These are phyloP conservation scores for Smittia sp. DNA, from an alignment of 2,888 invertebrate genomes.

Conservation along the genomic window DNA sequence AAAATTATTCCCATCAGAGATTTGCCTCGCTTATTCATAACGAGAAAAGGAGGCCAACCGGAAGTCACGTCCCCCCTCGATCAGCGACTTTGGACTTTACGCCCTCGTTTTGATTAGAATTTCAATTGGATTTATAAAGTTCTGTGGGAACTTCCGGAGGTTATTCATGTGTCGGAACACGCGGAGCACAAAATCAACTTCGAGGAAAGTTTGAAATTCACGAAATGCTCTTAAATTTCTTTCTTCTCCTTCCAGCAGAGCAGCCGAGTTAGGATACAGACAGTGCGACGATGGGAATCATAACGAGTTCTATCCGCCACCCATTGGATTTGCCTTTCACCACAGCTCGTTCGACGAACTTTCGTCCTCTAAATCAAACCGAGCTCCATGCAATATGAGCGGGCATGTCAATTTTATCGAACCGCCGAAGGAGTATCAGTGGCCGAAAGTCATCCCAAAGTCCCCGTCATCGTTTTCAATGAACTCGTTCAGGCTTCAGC, in stretches of 20 bases:
- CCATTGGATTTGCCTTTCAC: neutral
- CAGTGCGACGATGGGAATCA: neutral
- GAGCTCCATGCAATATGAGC: neutral
- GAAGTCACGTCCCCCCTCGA: no score
- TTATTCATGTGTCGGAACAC: no score
- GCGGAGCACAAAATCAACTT: neutral
- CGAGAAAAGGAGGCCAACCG: no score
- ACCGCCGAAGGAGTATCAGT: conserved; percentile 30
- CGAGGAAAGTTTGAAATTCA: neutral
- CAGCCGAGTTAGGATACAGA: no score
- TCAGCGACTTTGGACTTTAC: no score
- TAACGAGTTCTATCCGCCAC: neutral
- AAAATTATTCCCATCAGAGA: neutral
- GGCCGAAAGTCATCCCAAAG: conserved; percentile 38
- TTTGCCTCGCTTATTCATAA: neutral
- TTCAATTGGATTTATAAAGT: no score
- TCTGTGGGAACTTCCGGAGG: no score
- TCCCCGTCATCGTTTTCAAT: conserved; percentile 29
- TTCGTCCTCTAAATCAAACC: neutral
- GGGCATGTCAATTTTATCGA: neutral
- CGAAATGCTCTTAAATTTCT: neutral
- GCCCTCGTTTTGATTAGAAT: no score
- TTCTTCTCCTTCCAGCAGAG: no score
- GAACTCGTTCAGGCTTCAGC: conserved; percentile 22
- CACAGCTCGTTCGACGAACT: conserved; percentile 35